Conservation (phyloP, 2,888 invertebrate genomes). For the Theristus sp. region DNA sequence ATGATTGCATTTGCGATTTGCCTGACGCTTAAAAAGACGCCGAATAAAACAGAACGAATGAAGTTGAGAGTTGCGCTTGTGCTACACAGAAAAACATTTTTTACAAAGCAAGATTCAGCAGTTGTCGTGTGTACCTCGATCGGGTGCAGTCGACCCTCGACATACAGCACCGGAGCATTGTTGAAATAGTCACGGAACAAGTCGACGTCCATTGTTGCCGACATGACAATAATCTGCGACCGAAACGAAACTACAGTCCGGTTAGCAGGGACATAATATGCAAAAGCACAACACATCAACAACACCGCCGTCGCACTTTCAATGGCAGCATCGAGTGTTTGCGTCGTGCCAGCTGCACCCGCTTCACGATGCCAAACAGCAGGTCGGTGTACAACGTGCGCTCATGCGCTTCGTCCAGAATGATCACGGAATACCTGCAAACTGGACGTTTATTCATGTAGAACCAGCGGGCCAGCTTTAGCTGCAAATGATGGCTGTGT, state of each 20-base stretch:
- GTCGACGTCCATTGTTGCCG: slow-evolving; percentile 84
- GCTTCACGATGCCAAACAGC: slow-evolving; percentile 47
- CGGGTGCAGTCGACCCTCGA: slow-evolving; percentile 70
- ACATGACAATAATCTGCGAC: slow-evolving; percentile 65
- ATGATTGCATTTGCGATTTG: no score
- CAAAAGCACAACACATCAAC: not conserved
- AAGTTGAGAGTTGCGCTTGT: no score
- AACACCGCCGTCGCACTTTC: not conserved
- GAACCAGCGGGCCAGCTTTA: not conserved
- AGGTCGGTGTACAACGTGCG: slow-evolving; percentile 78
- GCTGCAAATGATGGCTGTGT: not conserved
- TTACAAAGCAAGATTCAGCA: no score
- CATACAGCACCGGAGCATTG: slow-evolving; percentile 61
- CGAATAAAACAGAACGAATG: no score
- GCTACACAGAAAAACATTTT: no score
- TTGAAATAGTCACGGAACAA: slow-evolving; percentile 74
- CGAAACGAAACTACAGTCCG: not conserved
- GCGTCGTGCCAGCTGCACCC: slow-evolving; percentile 4
- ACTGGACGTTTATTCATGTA: no score
- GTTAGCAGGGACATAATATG: not conserved
- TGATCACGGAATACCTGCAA: slow-evolving; percentile 44
- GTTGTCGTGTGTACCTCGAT: slow-evolving; percentile 30
- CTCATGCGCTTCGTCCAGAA: slow-evolving; percentile 56
- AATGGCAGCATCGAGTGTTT: not conserved
- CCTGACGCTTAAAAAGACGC: no score